These are phyloP conservation scores for Cryptosula pallasiana DNA, from an alignment of 2,888 invertebrate species.

Conservation along the genomic window DNA sequence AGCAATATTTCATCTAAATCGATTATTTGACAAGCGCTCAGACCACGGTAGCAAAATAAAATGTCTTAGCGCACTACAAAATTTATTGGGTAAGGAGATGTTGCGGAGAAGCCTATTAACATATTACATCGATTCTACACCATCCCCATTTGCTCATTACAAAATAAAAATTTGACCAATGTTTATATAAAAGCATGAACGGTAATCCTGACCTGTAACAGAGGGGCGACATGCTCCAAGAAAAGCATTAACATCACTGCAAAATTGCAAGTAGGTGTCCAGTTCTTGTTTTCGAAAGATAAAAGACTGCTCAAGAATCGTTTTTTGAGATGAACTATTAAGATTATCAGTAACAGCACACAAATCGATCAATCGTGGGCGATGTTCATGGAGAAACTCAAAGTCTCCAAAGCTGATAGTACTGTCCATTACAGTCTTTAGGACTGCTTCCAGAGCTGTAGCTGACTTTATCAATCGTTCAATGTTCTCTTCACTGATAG, in stretches of 20 bases:
- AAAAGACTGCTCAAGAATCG: neutral
- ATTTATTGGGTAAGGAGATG: too few relatives aligned
- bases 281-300: neutral
- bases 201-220: neutral
- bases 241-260: neutral
- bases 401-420: neutral
- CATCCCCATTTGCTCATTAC: too few relatives aligned
- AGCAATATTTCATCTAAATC: too few relatives aligned
- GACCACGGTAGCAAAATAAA: too few relatives aligned
- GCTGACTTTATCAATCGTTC: neutral
- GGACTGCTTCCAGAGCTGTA: conserved; percentile 7
- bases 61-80: too few relatives aligned
- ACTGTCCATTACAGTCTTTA: neutral
- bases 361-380: neutral
- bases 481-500: neutral
- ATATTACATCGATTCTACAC: too few relatives aligned
- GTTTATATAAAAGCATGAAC: neutral
- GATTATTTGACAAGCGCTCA: too few relatives aligned
- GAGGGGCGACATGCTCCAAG: neutral
- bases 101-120: too few relatives aligned
- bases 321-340: too few relatives aligned
- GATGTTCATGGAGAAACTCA: neutral
- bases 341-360: neutral
- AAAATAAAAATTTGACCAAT: too few relatives aligned
- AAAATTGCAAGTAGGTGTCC: neutral